Conservation (phyloP, 2,888 invertebrate species). For the Dasypogon diadema region DNA sequence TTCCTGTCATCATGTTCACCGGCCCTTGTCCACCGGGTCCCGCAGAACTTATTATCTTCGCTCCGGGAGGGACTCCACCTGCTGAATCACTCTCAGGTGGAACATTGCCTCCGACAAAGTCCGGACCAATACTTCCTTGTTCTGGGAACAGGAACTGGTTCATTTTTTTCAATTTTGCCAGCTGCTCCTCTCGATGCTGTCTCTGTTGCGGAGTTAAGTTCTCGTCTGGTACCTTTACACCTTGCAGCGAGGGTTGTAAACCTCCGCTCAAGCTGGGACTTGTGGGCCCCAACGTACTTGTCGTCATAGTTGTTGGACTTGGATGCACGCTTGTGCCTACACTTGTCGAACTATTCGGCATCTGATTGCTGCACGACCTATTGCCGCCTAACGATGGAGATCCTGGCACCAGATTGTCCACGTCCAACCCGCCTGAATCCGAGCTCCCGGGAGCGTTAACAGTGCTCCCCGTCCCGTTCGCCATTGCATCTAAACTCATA, state of each 20-base stretch:
- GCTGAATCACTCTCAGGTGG: slow-evolving; percentile 53
- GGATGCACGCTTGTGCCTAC: slow-evolving; percentile 37
- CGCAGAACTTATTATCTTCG: slow-evolving; percentile 47
- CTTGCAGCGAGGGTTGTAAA: slow-evolving; percentile 75
- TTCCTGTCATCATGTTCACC: slow-evolving; percentile 37
- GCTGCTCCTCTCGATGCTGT: slow-evolving; percentile 91
- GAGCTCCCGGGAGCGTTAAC: not conserved
- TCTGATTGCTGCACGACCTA: slow-evolving; percentile 34
- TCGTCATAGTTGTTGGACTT: slow-evolving; percentile 42
- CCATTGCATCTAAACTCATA: slow-evolving; percentile 59
- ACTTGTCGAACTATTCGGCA: slow-evolving; percentile 32
- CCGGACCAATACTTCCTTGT: slow-evolving; percentile 66
- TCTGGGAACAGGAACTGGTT: slow-evolving; percentile 93
- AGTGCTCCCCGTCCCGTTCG: slow-evolving; percentile 53
- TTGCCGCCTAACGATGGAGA: slow-evolving; percentile 49
- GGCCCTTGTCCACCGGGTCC: slow-evolving; percentile 29
- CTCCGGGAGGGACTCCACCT: slow-evolving; percentile 51
- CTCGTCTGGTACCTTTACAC: slow-evolving; percentile 94
- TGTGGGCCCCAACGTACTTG: slow-evolving; percentile 63
- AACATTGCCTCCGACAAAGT: slow-evolving; percentile 55
- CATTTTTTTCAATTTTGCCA: slow-evolving; percentile 91
- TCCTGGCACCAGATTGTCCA: slow-evolving; percentile 55
- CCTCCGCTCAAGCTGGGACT: slow-evolving; percentile 70
- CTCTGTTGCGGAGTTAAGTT: slow-evolving; percentile 96
- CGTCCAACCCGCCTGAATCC: slow-evolving; percentile 51